Evolutionary conservation across 1,140 invertebrate genomes (phyloP).

Genomic region (Tetranychus cinnabarinus): DNA sequence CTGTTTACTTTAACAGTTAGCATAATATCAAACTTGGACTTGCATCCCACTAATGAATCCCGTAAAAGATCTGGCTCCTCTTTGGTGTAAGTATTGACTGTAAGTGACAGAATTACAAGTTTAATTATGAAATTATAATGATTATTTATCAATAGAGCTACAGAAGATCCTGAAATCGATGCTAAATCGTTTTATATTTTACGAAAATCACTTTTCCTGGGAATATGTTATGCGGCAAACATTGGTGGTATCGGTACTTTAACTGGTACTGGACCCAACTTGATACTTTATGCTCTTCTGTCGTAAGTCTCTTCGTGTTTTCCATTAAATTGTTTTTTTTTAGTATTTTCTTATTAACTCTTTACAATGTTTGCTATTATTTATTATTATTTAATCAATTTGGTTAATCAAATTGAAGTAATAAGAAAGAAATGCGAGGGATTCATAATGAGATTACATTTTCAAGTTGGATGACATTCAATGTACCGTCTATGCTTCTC

Average conservation of each 20-base stretch:
- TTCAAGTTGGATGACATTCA: conserved; percentile 43
- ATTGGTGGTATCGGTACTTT: conserved; percentile 61
- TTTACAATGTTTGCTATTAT: background rate
- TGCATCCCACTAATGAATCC: background rate
- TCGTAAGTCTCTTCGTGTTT: background rate
- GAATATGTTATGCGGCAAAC: conserved; percentile 51
- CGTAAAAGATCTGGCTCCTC: background rate
- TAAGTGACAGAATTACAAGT: background rate
- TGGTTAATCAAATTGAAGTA: background rate
- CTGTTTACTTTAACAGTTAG: background rate
- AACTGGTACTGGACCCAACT: conserved; percentile 67
- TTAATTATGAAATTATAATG: background rate
- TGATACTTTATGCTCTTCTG: conserved; percentile 44
- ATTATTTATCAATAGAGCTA: background rate
- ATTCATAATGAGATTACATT: conserved; percentile 31
- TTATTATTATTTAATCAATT: background rate
- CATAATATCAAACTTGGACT: background rate
- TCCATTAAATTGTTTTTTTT: background rate
- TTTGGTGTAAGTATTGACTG: background rate
- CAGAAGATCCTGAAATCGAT: background rate
- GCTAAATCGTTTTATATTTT: background rate
- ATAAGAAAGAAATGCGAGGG: background rate
- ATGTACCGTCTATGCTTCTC: conserved; percentile 38
- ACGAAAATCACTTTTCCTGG: conserved; percentile 28
- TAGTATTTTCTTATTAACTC: background rate